These are phyloP conservation scores for Otolemur crassicaudatus DNA, from an alignment of 2,797 vertebrate species.

Conservation along the genomic window DNA sequence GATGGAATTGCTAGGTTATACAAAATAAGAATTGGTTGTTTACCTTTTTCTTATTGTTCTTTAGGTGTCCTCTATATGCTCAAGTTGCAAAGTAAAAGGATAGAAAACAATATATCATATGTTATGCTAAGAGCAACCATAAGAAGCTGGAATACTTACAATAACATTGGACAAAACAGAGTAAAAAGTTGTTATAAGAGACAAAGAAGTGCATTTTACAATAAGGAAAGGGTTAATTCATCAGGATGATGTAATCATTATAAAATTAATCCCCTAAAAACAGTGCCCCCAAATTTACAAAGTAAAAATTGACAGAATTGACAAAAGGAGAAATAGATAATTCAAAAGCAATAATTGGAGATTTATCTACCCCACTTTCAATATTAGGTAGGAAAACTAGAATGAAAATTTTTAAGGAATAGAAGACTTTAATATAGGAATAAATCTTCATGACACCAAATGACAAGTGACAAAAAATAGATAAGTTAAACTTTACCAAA, in stretches of 20 bases:
- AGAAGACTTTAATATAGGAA: neutral
- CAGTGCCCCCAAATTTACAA: neutral
- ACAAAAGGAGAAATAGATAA: constrained; percentile 29
- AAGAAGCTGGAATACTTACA: neutral
- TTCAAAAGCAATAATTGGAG: constrained; percentile 12
- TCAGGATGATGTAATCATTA: neutral
- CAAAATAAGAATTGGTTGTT: neutral
- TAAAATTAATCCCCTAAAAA: neutral
- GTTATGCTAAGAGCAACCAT: neutral
- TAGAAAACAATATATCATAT: neutral
- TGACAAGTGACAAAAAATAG: neutral
- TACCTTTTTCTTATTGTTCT: constrained; percentile 31
- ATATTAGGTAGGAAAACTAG: neutral
- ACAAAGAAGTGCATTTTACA: constrained; percentile 22
- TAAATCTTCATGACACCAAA: constrained; percentile 34
- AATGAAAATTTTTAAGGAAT: neutral
- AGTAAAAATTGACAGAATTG: constrained; percentile 43
- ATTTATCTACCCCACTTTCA: neutral
- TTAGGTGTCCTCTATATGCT: neutral
- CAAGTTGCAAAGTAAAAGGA: neutral
- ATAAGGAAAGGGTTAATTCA: neutral
- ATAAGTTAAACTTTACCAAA: constrained; percentile 17
- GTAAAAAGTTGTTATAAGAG: constrained; percentile 6
- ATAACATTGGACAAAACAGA: constrained; percentile 2
- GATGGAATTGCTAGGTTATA: neutral